Evolutionary conservation across 2,888 invertebrate genomes (phyloP).

Genomic region (Petrolisthes cinctipes): DNA sequence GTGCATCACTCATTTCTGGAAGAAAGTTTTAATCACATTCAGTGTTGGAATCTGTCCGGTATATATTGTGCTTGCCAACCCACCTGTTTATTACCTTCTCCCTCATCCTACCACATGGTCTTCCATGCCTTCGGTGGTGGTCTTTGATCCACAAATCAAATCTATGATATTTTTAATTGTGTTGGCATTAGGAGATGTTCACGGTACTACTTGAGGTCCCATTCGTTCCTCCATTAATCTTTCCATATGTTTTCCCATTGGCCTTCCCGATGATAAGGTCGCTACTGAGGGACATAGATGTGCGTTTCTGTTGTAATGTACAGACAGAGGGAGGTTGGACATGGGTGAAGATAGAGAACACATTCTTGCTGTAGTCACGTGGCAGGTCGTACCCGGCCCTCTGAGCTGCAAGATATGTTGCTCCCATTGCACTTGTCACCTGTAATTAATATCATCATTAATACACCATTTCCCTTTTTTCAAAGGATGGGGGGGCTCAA

Average conservation of each 20-base stretch:
- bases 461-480: too few species aligned
- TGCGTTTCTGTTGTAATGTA: not conserved
- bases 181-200: not conserved
- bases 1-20: too few species aligned
- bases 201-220: not conserved
- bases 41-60: too few species aligned
- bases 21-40: too few species aligned
- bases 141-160: too few species aligned
- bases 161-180: conserved; percentile 4
- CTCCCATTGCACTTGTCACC: conserved; percentile 85
- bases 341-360: conserved; percentile 40
- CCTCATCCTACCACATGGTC: too few species aligned
- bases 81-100: too few species aligned
- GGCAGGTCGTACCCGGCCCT: conserved; percentile 77
- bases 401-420: conserved; percentile 86
- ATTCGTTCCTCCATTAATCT: conserved; percentile 26
- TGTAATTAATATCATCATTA: conserved; percentile 67
- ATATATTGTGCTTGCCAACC: too few species aligned
- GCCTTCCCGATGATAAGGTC: conserved; percentile 19
- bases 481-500: too few species aligned
- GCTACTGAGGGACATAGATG: conserved; percentile 2
- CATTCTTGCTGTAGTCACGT: conserved; percentile 74
- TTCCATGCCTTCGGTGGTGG: too few species aligned
- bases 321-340: not conserved
- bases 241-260: conserved; percentile 37